Evolutionary conservation across 1,140 invertebrate species (phyloP), one percentile per base, ranked within the genome.

Genomic region (Asobara japonica): DNA sequence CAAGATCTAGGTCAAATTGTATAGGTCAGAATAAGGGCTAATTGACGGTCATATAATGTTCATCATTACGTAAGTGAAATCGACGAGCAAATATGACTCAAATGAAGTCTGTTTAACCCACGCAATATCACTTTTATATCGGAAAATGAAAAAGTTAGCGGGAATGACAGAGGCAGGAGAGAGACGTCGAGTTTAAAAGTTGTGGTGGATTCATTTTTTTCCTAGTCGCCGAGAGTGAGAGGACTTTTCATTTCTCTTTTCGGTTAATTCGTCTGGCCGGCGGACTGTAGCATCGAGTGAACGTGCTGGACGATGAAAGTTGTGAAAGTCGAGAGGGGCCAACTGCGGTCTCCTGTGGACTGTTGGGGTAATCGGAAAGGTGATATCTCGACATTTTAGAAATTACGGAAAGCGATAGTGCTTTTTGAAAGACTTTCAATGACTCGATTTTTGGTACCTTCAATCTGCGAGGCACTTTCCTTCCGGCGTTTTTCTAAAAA

Each of bases 291-390:
- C 16, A 20, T 7, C 16, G 22, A 51, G 45, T 51, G 45, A 51
- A 51, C 18, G 45, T 51, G 45, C 45, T 20, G 45, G 45, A 51
- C 45, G 45, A 51, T 51, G 45, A 51, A 51, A 51, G 45, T 51
- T 51, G 45, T 51, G 45, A 51, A 51, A 51, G 45, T 51, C 22
- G 45, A 51, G 16, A 51, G 16, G 22, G 45, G 45, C 45, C 45
- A 51, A 25, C n/a, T 51, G 16, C 20, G 16, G 45, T 51, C 45
- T 51, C 20, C 16, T 25, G 18, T 51, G 36, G 10, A 41, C 36
- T 4, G 11, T 41, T 41, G 36, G 36, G 36, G 10, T 41, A 41
- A 11, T 41, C 36, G 11, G 36, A 41, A 41, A 13, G 36, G 36
- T n/a, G 36, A 41, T 41, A 41, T 41, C 11, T 41, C 36, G 11